These are phyloP conservation scores for Anoplopoma fimbria DNA, from an alignment of 2,113 vertebrate species.

Conservation along the genomic window DNA sequence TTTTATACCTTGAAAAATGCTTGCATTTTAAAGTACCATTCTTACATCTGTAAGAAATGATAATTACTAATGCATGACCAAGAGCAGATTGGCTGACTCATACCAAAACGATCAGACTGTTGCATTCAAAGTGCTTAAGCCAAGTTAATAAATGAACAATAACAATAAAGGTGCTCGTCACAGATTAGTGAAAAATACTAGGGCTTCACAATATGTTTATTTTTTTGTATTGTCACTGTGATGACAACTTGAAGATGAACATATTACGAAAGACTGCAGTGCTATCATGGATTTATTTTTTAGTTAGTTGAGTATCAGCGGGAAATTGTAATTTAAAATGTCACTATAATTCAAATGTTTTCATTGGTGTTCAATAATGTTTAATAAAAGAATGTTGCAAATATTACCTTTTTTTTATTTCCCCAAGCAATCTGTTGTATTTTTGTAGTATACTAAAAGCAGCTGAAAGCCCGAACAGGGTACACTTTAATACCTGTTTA, in stretches of 20 bases:
- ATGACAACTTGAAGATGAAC: no score
- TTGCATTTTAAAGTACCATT: not conserved
- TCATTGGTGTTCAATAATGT: not conserved
- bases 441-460: not conserved
- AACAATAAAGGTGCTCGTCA: not conserved
- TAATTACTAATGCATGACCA: not conserved
- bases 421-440: not conserved
- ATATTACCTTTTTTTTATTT: not conserved
- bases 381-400: not conserved
- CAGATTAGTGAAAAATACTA: not conserved
- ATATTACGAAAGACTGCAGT: no score
- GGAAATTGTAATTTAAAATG: no score
- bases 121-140: not conserved
- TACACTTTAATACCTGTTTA: not conserved
- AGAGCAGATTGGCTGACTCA: not conserved
- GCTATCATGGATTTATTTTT: no score
- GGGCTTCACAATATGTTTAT: no score
- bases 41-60: not conserved
- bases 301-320: no score
- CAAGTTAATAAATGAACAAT: not conserved
- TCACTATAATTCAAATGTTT: no score
- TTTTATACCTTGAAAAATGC: not conserved
- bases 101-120: not conserved
- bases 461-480: not conserved
- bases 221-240: no score